Evolutionary conservation across 2,888 invertebrate genomes (phyloP).

Genomic region (Desoria tigrina): DNA sequence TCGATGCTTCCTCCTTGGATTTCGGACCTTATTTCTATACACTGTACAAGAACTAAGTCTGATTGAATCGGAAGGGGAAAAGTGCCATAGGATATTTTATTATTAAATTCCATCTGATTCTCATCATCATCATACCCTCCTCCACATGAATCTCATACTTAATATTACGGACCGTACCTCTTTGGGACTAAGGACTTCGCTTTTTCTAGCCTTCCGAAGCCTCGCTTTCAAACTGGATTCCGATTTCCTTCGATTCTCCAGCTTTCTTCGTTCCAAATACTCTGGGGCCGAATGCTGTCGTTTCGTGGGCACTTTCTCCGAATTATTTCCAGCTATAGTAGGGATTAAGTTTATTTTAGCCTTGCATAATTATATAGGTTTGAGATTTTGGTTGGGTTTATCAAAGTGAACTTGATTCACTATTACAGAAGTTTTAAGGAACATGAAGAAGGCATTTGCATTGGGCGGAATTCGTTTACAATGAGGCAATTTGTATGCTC

Average conservation of each 20-base stretch:
- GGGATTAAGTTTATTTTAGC: too few relatives aligned
- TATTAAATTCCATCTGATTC: conserved; percentile 5
- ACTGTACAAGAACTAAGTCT: not conserved
- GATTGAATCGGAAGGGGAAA: conserved; percentile 7
- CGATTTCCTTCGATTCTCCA: conserved; percentile 69
- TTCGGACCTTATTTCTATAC: not conserved
- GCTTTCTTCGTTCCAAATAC: conserved; percentile 81
- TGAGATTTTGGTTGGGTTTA: too few relatives aligned
- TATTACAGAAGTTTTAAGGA: too few relatives aligned
- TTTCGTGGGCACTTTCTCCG: conserved; percentile 68
- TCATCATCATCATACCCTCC: not conserved
- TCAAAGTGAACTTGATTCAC: too few relatives aligned
- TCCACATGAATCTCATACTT: not conserved
- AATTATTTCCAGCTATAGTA: conserved; percentile 54
- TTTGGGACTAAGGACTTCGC: conserved; percentile 53
- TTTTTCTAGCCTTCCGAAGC: conserved; percentile 55
- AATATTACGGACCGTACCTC: conserved; percentile 49
- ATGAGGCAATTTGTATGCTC: conserved; percentile 11
- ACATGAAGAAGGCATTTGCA: too few relatives aligned
- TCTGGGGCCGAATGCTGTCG: conserved; percentile 83
- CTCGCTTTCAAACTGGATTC: conserved; percentile 64
- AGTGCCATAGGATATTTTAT: not conserved
- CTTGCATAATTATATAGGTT: too few relatives aligned
- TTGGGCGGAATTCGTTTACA: not conserved
- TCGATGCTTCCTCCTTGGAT: too few relatives aligned